Conservation (phyloP, 2,113 vertebrate genomes). For the Physeter macrocephalus region DNA sequence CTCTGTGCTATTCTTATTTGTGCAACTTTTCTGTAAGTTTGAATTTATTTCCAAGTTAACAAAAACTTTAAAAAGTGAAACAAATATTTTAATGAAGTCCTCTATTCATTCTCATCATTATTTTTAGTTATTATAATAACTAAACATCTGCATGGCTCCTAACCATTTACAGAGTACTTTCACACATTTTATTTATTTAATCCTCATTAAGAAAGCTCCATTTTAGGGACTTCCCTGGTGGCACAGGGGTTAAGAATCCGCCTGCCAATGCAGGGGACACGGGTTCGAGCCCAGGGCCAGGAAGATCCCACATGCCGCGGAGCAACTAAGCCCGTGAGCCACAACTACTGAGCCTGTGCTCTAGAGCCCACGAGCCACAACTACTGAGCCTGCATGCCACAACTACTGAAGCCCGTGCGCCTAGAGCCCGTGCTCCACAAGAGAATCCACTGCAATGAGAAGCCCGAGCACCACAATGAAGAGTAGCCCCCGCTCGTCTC, state of each 20-base stretch:
- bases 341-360: too few relatives aligned
- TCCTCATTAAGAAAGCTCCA: background rate
- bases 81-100: background rate
- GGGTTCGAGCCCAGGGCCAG: too few relatives aligned
- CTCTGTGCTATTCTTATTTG: background rate
- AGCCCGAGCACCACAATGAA: too few relatives aligned
- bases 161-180: background rate
- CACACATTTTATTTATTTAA: background rate
- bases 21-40: background rate
- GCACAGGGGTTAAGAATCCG: too few relatives aligned
- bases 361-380: too few relatives aligned
- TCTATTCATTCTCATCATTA: background rate
- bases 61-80: background rate
- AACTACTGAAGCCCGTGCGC: accelerated
- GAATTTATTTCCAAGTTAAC: background rate
- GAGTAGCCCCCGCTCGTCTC: too few relatives aligned
- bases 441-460: too few relatives aligned
- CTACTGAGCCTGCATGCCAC: too few relatives aligned
- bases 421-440: too few relatives aligned
- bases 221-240: background rate
- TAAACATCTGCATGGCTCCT: background rate
- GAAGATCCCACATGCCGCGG: too few relatives aligned
- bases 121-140: background rate
- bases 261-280: too few relatives aligned
- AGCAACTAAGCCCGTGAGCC: too few relatives aligned